Conservation (phyloP, 2,888 invertebrate genomes). For the Idaea biselata region DNA sequence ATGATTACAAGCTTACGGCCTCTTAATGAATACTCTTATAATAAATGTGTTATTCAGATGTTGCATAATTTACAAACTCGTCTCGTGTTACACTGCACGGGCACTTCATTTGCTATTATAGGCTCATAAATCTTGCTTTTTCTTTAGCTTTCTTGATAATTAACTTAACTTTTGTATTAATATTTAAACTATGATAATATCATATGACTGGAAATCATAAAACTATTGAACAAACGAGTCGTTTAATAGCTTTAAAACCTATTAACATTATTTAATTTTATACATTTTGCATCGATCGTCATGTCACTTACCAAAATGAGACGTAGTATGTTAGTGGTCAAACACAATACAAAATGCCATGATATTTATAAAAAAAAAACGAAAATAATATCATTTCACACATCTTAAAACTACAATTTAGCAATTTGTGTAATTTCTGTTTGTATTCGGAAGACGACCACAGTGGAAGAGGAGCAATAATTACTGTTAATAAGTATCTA, state of each 20-base stretch:
- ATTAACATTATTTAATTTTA: too few relatives aligned
- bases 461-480: too few relatives aligned
- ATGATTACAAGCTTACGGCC: conserved; percentile 43
- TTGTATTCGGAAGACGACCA: too few relatives aligned
- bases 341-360: too few relatives aligned
- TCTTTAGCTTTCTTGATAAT: background rate
- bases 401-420: too few relatives aligned
- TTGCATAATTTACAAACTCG: conserved; percentile 19
- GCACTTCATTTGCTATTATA: background rate
- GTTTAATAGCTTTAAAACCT: conserved; percentile 13
- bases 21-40: conserved; percentile 40
- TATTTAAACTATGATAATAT: conserved; percentile 25
- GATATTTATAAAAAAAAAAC: too few relatives aligned
- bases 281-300: too few relatives aligned
- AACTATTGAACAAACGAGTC: conserved; percentile 22
- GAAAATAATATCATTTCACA: too few relatives aligned
- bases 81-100: conserved; percentile 23
- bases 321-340: too few relatives aligned
- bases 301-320: too few relatives aligned
- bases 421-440: too few relatives aligned
- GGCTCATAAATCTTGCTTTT: background rate
- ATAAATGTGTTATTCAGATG: conserved; percentile 34
- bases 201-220: conserved; percentile 28
- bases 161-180: background rate
- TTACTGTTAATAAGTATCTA: too few relatives aligned